These are phyloP conservation scores for Hippopotamus amphibius DNA, from an alignment of 2,113 vertebrate species.

Conservation along the genomic window DNA sequence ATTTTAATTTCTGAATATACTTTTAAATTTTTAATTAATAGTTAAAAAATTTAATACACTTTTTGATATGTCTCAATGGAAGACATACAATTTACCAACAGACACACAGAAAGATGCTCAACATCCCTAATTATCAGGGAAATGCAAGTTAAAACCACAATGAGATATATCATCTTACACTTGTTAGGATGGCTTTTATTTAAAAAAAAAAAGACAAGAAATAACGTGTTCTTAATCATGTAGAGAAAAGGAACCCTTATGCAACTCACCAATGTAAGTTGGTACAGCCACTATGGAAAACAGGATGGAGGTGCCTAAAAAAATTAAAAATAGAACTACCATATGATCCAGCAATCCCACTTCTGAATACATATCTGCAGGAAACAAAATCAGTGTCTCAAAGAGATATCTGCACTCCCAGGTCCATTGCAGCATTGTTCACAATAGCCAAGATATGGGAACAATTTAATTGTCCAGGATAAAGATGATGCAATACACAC, in stretches of 20 bases:
- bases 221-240: background rate
- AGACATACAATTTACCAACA: background rate
- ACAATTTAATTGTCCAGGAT: background rate
- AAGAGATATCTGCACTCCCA: background rate
- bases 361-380: background rate
- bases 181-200: background rate
- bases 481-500: background rate
- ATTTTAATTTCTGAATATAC: background rate
- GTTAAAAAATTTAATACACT: background rate
- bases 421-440: background rate
- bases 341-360: background rate
- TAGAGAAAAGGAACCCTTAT: background rate
- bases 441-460: background rate
- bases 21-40: background rate
- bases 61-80: background rate
- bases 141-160: background rate
- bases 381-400: background rate
- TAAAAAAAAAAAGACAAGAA: background rate
- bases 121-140: background rate
- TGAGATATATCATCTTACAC: background rate
- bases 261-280: background rate
- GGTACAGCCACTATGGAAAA: background rate
- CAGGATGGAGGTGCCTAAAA: background rate
- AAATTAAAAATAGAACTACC: background rate
- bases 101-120: background rate